These are phyloP conservation scores for Lycopodina hypogea DNA, from an alignment of 37 sponge, comb jelly and placozoan genomes.

Conservation along the genomic window DNA sequence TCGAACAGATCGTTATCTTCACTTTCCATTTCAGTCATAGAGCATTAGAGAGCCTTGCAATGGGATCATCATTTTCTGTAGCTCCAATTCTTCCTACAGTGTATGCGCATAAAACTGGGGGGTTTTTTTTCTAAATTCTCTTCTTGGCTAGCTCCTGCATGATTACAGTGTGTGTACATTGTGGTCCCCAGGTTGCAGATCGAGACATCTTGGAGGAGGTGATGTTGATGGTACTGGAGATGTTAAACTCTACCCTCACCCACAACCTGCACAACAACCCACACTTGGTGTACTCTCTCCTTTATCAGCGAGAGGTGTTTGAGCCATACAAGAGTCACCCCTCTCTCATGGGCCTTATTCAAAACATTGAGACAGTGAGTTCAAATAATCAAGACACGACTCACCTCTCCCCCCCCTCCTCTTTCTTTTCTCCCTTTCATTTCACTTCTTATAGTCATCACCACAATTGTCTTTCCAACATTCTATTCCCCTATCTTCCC, in stretches of 20 bases:
- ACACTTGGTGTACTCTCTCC: slow-evolving; percentile 88
- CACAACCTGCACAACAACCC: slow-evolving; percentile 82
- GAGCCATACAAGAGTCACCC: slow-evolving; percentile 73
- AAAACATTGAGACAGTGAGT: slow-evolving; percentile 88
- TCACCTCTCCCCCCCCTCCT: background rate
- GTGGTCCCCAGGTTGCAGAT: slow-evolving; percentile 58
- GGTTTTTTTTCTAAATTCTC: too few relatives aligned
- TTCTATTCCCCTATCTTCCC: too few relatives aligned
- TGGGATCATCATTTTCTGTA: too few relatives aligned
- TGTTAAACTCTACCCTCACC: slow-evolving; percentile 86
- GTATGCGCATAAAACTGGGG: too few relatives aligned
- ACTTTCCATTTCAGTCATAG: too few relatives aligned
- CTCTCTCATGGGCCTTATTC: slow-evolving; percentile 73
- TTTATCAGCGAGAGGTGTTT: slow-evolving; percentile 88
- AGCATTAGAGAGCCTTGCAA: too few relatives aligned
- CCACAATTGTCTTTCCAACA: background rate
- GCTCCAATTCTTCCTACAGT: too few relatives aligned
- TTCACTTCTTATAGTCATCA: background rate
- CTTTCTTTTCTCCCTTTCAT: background rate
- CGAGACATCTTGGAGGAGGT: slow-evolving; percentile 83
- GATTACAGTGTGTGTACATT: too few relatives aligned
- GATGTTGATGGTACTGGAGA: slow-evolving; percentile 86
- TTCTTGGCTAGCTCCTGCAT: too few relatives aligned
- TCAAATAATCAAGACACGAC: background rate
- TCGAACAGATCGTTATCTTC: too few relatives aligned